Evolutionary conservation across 2,797 vertebrate species (phyloP), one percentile per base, ranked within the genome.

Genomic region (Tapera naevia): DNA sequence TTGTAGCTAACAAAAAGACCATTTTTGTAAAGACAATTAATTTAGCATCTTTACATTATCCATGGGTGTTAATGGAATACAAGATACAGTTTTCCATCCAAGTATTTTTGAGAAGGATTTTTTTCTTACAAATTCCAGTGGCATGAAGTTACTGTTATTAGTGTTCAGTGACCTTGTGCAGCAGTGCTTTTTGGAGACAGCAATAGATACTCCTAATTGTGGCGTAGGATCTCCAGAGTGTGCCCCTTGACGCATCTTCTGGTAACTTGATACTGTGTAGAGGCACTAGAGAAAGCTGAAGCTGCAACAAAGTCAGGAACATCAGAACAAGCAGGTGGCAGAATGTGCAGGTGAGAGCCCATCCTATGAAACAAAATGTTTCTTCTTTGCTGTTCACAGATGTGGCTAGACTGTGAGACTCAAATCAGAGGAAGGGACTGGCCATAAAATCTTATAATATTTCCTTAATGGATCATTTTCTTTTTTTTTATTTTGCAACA

Each of bases 141-240:
- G 22, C 16, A 46, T 17, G 37, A 82, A 80, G 46, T 67, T 73
- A 43, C 30, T 48, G 9, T 65, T 87, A 35, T 45, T 88, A 66
- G 37, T 50, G 64, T 51, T 60, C 2, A 2, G 33, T 92, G 88
- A 85, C 90, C 74, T 85, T 71, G 50, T 69, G 33, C 61, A 76
- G 18, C 45, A 82, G 13, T 61, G 67, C 57, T 57, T 87, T 89
- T 91, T 85, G 64, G 23, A 62, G 39, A 76, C 5, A n/a, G 57
- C n/a, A 78, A 78, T 78, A 89, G 37, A 87, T 95, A 92, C 92
- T 78, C 65, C 57, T 92, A 61, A 83, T 91, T 94, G 70, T 85
- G 71, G 45, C 69, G 58, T 50, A 61, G 17, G 50, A 80, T 27
- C 60, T 91, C 70, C 45, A 33, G 56, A 13, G 28, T 27, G 30